These are phyloP conservation scores for Nerophis lumbriciformis DNA, from an alignment of 2,113 vertebrate species.

Conservation along the genomic window DNA sequence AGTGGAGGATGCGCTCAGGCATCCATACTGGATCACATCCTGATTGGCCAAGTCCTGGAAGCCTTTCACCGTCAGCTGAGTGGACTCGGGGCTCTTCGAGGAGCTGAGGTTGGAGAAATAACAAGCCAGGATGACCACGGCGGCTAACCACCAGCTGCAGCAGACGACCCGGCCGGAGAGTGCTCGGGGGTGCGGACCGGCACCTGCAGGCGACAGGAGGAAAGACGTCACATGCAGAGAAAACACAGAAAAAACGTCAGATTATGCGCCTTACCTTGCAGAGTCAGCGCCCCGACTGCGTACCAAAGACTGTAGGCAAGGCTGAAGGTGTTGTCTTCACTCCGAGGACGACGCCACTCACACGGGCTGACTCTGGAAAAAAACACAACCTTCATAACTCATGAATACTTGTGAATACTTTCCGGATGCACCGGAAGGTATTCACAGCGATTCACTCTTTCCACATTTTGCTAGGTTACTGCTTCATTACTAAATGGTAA, in stretches of 20 bases:
- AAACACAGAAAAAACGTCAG: not conserved
- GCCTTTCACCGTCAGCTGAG: conserved; percentile 71
- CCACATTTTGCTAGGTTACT: too few relatives aligned
- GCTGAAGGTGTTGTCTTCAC: conserved; percentile 74
- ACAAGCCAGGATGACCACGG: conserved; percentile 75
- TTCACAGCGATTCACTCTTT: too few relatives aligned
- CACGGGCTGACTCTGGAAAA: conserved; percentile 77
- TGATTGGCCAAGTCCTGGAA: conserved; percentile 86
- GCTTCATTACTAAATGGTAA: too few relatives aligned
- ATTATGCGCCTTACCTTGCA: conserved; percentile 74
- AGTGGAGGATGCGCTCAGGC: conserved; percentile 77
- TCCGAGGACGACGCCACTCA: conserved; percentile 81
- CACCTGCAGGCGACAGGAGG: conserved; percentile 59
- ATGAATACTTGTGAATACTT: too few relatives aligned
- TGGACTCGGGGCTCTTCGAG: conserved; percentile 60
- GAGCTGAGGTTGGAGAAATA: conserved; percentile 81
- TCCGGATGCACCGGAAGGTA: too few relatives aligned
- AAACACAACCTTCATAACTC: not conserved
- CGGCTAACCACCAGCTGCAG: conserved; percentile 84
- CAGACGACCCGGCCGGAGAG: conserved; percentile 76
- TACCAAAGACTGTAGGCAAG: conserved; percentile 84
- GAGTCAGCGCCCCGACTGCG: conserved; percentile 76
- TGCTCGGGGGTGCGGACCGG: conserved; percentile 77
- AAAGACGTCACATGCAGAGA: not conserved
- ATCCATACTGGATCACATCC: conserved; percentile 78